A percentile compares a stretch with the other conserved stretches of the same genome.
These are phyloP conservation scores for Chironex yamaguchii DNA, from an alignment of 30 jellyfish, hydroid and myxozoan genomes.

Conservation along the genomic window DNA sequence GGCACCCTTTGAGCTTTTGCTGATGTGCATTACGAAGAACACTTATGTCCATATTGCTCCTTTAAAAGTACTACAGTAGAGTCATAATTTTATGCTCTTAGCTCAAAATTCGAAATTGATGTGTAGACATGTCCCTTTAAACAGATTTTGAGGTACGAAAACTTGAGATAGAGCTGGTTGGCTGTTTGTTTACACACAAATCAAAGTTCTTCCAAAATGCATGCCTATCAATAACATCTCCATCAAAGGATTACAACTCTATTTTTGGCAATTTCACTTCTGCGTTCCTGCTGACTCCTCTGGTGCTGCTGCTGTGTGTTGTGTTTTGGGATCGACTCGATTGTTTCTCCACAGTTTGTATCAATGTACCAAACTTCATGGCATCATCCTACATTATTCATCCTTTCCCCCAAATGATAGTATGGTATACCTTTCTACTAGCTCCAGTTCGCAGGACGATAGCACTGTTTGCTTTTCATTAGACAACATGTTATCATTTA, in stretches of 20 bases:
- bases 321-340: too few species aligned
- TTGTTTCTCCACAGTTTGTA: neutral
- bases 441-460: slow-evolving; percentile 15
- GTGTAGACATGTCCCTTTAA: slow-evolving; percentile 44
- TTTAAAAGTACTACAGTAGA: slow-evolving; percentile 25
- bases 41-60: slow-evolving; percentile 58
- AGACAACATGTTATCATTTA: too few species aligned
- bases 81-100: slow-evolving; percentile 31
- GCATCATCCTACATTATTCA: neutral
- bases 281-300: too few species aligned
- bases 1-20: slow-evolving; percentile 19
- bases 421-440: neutral
- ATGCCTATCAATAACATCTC: slow-evolving; percentile 44
- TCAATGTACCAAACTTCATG: neutral
- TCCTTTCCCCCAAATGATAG: neutral
- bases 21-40: slow-evolving; percentile 56
- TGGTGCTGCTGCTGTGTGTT: too few species aligned
- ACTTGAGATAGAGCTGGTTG: slow-evolving; percentile 13
- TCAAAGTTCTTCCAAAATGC: slow-evolving; percentile 70
- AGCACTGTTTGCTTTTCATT: too few species aligned
- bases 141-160: slow-evolving; percentile 42
- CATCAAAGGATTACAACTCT: slow-evolving; percentile 62
- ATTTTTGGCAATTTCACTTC: slow-evolving; percentile 43
- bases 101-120: slow-evolving; percentile 17
- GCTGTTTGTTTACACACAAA: slow-evolving; percentile 49